Evolutionary conservation across 2,888 invertebrate species (phyloP).

Genomic region (Chrysomela aeneicollis): DNA sequence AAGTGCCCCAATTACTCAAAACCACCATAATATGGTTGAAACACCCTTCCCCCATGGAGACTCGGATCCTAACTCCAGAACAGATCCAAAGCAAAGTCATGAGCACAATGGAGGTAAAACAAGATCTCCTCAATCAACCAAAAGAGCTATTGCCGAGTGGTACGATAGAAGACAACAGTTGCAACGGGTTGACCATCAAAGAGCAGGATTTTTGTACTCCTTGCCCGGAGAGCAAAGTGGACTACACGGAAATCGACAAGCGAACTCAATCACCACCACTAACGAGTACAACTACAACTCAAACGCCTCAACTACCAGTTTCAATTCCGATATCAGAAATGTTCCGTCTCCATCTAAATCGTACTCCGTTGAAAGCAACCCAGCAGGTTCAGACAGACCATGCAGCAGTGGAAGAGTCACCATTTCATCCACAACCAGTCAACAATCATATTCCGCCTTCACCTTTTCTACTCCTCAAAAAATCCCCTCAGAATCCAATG

Average conservation of each 20-base stretch:
- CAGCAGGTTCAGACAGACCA: neutral
- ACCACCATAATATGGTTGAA: constrained; percentile 26
- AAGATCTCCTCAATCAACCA: constrained; percentile 32
- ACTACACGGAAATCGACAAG: constrained; percentile 18
- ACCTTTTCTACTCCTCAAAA: neutral
- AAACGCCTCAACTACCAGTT: neutral
- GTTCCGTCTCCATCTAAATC: neutral
- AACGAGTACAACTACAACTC: neutral
- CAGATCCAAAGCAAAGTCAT: constrained; percentile 9
- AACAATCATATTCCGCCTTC: neutral
- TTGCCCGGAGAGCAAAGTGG: constrained; percentile 20
- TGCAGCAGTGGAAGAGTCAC: neutral
- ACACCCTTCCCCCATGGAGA: constrained; percentile 23
- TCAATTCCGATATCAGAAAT: neutral
- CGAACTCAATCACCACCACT: constrained; percentile 11
- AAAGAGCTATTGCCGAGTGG: constrained; percentile 42
- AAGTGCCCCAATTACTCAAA: constrained; percentile 39
- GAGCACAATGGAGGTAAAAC: constrained; percentile 29
- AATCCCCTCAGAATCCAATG: neutral
- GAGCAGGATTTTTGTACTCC: constrained; percentile 29
- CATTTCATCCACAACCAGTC: neutral
- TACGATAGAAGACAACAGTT: constrained; percentile 42
- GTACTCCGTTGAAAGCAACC: neutral
- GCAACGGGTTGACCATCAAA: constrained; percentile 31
- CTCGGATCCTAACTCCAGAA: constrained; percentile 13